Evolutionary conservation across 2,888 invertebrate species (phyloP).

Genomic region (Sinhomidia bicolor): DNA sequence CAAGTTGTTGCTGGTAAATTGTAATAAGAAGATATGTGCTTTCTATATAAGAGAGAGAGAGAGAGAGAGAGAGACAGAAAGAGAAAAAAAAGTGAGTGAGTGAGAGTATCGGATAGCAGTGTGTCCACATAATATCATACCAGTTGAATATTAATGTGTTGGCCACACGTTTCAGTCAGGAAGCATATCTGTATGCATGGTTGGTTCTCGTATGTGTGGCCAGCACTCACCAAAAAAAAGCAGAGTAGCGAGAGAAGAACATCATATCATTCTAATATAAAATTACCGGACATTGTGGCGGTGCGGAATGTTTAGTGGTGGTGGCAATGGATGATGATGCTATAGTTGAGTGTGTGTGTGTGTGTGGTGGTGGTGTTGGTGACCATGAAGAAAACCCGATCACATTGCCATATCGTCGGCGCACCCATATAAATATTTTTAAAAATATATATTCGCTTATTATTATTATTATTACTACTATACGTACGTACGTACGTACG

Average conservation of each 20-base stretch:
- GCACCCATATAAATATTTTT: too few relatives aligned
- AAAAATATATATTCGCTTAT: slow-evolving; percentile 18
- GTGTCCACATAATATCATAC: slow-evolving; percentile 39
- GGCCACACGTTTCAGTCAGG: not conserved
- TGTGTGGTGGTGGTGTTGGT: not conserved
- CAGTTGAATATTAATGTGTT: slow-evolving; percentile 43
- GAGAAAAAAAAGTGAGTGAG: too few relatives aligned
- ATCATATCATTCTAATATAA: not conserved
- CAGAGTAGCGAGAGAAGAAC: not conserved
- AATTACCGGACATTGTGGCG: slow-evolving; percentile 18
- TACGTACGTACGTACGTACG: not conserved
- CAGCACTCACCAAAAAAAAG: too few relatives aligned
- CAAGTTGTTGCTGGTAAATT: not conserved
- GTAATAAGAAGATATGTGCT: too few relatives aligned
- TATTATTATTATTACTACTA: not conserved
- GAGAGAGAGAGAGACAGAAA: too few relatives aligned
- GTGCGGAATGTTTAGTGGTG: slow-evolving; percentile 8
- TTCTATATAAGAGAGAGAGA: not conserved
- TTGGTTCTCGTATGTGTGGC: not conserved
- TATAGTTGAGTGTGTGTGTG: not conserved
- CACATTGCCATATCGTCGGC: not conserved
- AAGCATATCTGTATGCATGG: slow-evolving; percentile 58
- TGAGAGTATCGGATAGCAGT: too few relatives aligned
- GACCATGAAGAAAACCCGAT: slow-evolving; percentile 35
- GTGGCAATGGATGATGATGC: too few relatives aligned